Conservation (phyloP, 2,888 invertebrate species). For the Cephus sareptanus region DNA sequence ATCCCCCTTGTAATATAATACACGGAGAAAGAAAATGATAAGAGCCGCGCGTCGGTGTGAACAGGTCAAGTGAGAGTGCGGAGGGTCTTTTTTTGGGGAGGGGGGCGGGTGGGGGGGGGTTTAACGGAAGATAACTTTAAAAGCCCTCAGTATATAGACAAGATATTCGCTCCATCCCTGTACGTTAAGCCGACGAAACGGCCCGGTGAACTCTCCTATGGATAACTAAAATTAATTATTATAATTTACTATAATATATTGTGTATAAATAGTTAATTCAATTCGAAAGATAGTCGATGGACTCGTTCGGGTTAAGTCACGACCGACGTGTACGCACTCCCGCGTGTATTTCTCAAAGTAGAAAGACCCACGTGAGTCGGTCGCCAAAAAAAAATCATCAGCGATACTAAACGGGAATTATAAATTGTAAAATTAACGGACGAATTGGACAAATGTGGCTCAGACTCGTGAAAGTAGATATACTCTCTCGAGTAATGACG, state of each 20-base stretch:
- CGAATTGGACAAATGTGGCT: neutral
- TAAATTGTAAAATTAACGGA: slow-evolving; percentile 3
- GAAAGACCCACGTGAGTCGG: neutral
- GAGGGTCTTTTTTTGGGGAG: neutral
- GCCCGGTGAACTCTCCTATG: slow-evolving; percentile 28
- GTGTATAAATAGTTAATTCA: slow-evolving; percentile 66
- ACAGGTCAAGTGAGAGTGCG: neutral
- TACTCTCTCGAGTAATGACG: neutral
- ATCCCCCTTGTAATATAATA: slow-evolving; percentile 47
- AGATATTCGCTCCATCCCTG: neutral
- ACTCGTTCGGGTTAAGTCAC: slow-evolving; percentile 14
- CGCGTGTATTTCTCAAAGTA: neutral
- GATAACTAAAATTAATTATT: slow-evolving; percentile 51
- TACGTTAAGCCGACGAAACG: slow-evolving; percentile 13
- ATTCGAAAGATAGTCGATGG: slow-evolving; percentile 34
- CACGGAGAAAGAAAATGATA: slow-evolving; percentile 19
- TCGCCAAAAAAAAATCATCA: neutral
- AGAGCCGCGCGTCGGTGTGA: slow-evolving; percentile 2
- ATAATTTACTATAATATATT: slow-evolving; percentile 66
- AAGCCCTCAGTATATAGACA: neutral
- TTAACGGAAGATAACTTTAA: neutral
- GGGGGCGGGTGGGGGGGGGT: too few relatives aligned
- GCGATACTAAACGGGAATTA: slow-evolving; percentile 3
- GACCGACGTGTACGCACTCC: neutral
- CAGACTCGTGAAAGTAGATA: neutral